Percentiles rank a stretch among this genome's conserved stretches.
phyloP scores from a whole-genome alignment of 2,113 vertebrate genomes.

The Pteruthius melanotis region DNA sequence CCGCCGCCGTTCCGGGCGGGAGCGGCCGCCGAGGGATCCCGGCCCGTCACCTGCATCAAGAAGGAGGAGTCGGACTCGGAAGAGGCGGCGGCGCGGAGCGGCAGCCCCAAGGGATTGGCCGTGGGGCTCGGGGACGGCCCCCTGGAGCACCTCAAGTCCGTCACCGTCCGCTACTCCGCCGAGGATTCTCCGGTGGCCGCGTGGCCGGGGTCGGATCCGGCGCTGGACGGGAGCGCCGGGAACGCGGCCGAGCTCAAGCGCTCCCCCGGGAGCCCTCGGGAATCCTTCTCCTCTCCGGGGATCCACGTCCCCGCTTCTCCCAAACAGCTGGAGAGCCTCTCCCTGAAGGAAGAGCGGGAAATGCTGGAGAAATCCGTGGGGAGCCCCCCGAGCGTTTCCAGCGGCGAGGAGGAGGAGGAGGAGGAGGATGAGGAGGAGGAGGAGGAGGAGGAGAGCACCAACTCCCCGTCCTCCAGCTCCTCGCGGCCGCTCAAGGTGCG shows the following conservation, averaged over 20 bases:
- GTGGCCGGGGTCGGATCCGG: not conserved
- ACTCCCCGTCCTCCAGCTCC: conserved; percentile 72
- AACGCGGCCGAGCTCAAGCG: not conserved
- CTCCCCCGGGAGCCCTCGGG: not conserved
- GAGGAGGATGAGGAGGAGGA: not conserved
- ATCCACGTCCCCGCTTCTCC: not conserved
- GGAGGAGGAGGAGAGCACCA: conserved; percentile 26
- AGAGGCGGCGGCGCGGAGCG: not conserved
- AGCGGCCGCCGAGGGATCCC: rapidly evolving
- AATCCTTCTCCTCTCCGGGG: rapidly evolving
- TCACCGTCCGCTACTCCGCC: not conserved
- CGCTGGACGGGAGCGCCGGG: not conserved
- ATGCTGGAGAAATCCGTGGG: conserved; percentile 28
- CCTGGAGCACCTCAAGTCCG: not conserved
- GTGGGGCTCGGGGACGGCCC: not conserved
- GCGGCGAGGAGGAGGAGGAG: conserved; percentile 72
- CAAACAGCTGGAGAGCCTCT: not conserved
- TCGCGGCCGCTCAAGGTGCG: conserved; percentile 88
- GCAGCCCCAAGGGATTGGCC: not conserved
- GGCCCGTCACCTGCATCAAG: not conserved
- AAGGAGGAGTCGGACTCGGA: conserved; percentile 49
- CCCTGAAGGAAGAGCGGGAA: conserved; percentile 58
- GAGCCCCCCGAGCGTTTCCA: conserved; percentile 55
- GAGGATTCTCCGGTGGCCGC: not conserved
- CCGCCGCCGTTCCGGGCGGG: not conserved